Base-by-base conservation (phyloP, 2,113 vertebrate species). In the Salminus brasiliensis region DNA sequence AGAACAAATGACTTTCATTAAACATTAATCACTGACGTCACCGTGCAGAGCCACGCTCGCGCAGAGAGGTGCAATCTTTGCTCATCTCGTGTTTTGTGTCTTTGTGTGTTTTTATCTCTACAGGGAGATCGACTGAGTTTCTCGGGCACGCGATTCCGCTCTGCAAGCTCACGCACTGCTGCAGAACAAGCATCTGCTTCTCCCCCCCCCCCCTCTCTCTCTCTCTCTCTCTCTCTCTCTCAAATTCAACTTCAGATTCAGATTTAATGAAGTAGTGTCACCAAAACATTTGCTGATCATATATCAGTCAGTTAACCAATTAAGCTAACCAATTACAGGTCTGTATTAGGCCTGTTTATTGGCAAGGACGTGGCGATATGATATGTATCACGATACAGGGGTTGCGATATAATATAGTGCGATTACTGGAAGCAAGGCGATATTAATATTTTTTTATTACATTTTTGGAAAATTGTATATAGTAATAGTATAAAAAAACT, bases 111-210 rank as follows among this genome's bases (percentile, higher is more conserved):
- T 81, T 81, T 74, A 79, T 83, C 74, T 81, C 78, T 62, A 49
- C 84, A 85, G 81, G 53, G 78, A 83, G 25, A 74, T 79, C 52
- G 60, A 85, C 78, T 81, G 83, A 84, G 71, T 74, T 69, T 74
- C 79, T 74, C 78, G 52, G 23, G 30, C 4, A 36, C 60, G 18
- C 57, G 29, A 15, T n/a, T 45, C 59, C n/a, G 16, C 13, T 30
- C 72, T 27, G 12, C 29, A 18, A 21, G 15, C 49, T 45, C 59
- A 55, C 16, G 15, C 41, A 25, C 39, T 8, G n/a, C 39, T 16
- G 52, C 9, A 5, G 52, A 30, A 76, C 41, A 30, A 71, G 43
- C n/a, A 63, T 23, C 80, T 53, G 32, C 57, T 30, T 0, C 18
- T 52, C n/a, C n/a, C n/a, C n/a, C n/a, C n/a, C n/a, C n/a, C n/a